These are phyloP conservation scores for Panagrolaimus sp. DNA, from an alignment of 1,140 invertebrate species.

Conservation along the genomic window DNA sequence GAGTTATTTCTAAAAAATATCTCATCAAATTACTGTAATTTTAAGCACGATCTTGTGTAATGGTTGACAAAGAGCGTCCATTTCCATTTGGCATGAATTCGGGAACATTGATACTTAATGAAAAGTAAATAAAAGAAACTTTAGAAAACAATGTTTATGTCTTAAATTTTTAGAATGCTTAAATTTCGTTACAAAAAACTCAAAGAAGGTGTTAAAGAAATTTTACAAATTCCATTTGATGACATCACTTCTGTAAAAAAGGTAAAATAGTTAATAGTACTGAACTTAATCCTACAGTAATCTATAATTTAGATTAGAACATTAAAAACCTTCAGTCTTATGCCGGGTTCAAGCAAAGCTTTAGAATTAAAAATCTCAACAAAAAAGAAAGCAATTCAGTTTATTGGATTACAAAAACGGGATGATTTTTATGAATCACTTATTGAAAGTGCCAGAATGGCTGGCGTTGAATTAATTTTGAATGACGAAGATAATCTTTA, in stretches of 20 bases:
- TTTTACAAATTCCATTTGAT: constrained; percentile 19
- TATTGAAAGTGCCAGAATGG: constrained; percentile 26
- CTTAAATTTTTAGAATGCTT: constrained; percentile 23
- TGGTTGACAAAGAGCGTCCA: constrained; percentile 20
- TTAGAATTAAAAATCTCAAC: constrained; percentile 14
- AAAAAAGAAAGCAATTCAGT: constrained; percentile 24
- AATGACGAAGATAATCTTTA: not conserved
- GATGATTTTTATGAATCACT: constrained; percentile 29
- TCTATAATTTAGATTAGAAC: constrained; percentile 14
- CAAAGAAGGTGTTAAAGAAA: not conserved
- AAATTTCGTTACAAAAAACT: constrained; percentile 12
- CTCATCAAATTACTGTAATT: not conserved
- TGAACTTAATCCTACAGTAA: not conserved
- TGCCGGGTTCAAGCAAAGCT: constrained; percentile 19
- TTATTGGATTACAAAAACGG: constrained; percentile 22
- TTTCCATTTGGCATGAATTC: constrained; percentile 16
- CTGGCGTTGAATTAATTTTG: constrained; percentile 20
- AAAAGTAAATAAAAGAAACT: constrained; percentile 10
- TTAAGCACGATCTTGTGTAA: constrained; percentile 25
- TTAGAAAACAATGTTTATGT: not conserved
- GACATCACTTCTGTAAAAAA: constrained; percentile 18
- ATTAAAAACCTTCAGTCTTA: constrained; percentile 4
- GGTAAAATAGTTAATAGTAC: constrained; percentile 6
- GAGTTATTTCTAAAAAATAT: not conserved
- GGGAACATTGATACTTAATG: constrained; percentile 15